Percentiles rank a stretch among this genome's conserved stretches.
Conservation (phyloP, 2,113 vertebrate species). For the Rhinolophus sinicus region DNA sequence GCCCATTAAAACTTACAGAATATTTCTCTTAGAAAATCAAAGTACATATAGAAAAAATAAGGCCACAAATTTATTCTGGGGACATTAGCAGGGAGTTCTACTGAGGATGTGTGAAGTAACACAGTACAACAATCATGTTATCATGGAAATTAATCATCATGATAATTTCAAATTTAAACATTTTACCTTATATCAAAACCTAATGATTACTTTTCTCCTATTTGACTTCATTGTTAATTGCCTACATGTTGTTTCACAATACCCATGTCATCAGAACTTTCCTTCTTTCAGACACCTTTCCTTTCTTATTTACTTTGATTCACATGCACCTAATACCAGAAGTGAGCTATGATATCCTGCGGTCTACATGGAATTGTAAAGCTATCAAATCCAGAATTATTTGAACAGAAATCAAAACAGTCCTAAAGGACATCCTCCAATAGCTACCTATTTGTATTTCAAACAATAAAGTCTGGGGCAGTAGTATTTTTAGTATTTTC, state of each 20-base stretch:
- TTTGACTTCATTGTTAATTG: background rate
- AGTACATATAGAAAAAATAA: background rate
- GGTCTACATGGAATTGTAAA: background rate
- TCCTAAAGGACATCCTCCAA: background rate
- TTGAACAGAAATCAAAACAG: background rate
- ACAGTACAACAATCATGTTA: background rate
- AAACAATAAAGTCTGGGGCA: background rate
- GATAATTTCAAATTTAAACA: background rate
- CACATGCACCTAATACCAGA: background rate
- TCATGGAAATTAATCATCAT: background rate
- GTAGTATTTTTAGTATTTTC: background rate
- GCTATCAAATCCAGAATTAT: background rate
- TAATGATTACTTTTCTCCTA: background rate
- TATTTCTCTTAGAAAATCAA: background rate
- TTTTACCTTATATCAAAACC: background rate
- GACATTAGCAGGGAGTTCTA: background rate
- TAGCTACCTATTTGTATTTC: background rate
- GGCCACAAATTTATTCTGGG: background rate
- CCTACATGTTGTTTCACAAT: background rate
- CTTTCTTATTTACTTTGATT: background rate
- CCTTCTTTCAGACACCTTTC: background rate
- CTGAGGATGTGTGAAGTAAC: background rate
- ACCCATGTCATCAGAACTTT: background rate
- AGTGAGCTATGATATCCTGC: background rate
- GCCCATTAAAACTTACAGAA: background rate